These are phyloP conservation scores for Bergia puertoricense DNA, from an alignment of 92 coral and sea anemone genomes.

Conservation along the genomic window DNA sequence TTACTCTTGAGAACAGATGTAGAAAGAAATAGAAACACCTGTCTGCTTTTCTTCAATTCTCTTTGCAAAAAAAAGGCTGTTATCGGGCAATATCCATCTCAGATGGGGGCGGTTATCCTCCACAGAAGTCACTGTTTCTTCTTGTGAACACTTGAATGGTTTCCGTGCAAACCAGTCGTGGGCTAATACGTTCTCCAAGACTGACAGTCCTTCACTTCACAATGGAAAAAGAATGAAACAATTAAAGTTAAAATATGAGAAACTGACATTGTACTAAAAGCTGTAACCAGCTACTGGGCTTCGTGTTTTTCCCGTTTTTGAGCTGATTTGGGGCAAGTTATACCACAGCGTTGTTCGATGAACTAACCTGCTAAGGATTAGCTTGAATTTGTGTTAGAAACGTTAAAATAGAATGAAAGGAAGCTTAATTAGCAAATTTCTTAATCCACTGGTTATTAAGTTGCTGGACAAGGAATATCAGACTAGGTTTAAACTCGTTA, in stretches of 20 bases:
- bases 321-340: neutral
- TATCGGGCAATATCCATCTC: constrained; percentile 19
- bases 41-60: constrained; percentile 30
- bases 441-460: neutral
- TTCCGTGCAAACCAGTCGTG: constrained; percentile 21
- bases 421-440: neutral
- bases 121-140: constrained; percentile 3
- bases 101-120: constrained; percentile 20
- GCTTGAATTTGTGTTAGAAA: neutral
- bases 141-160: constrained; percentile 24
- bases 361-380: neutral
- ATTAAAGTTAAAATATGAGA: neutral
- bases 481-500: neutral
- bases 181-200: neutral
- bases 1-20: constrained; percentile 8
- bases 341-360: neutral
- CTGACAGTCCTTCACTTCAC: constrained; percentile 16
- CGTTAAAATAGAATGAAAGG: neutral
- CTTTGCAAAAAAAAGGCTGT: neutral
- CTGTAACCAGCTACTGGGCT: neutral
- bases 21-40: constrained; percentile 11
- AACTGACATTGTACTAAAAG: neutral
- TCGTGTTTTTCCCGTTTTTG: neutral
- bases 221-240: neutral
- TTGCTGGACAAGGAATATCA: neutral